phyloP scores from a whole-genome alignment of 1,140 invertebrate genomes.

The Heliconius congener region DNA sequence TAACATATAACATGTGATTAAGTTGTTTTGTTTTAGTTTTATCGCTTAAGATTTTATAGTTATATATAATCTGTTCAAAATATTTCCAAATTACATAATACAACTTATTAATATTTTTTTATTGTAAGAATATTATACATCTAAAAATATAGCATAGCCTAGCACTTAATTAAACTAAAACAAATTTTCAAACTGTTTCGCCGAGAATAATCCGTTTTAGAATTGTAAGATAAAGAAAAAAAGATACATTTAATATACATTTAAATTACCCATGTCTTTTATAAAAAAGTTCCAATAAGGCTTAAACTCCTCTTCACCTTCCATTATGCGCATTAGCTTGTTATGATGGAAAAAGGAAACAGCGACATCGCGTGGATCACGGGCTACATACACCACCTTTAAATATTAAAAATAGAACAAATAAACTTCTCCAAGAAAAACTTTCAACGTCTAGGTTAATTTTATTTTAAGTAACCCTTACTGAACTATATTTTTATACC shows the following conservation, averaged over 20 bases:
- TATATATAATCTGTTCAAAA: too few relatives aligned
- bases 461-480: not conserved
- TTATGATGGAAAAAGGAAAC: conserved; percentile 91
- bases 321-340: conserved; percentile 84
- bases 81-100: too few relatives aligned
- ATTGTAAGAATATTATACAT: too few relatives aligned
- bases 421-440: not conserved
- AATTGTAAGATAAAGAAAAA: too few relatives aligned
- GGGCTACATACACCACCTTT: conserved; percentile 85
- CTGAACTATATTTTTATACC: conserved; percentile 36
- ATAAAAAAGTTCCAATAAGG: conserved; percentile 88
- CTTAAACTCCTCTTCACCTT: conserved; percentile 85
- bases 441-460: not conserved
- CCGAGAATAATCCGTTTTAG: too few relatives aligned
- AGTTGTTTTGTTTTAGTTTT: not conserved
- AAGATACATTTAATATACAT: not conserved
- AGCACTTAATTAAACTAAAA: too few relatives aligned
- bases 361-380: conserved; percentile 92
- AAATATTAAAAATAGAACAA: not conserved
- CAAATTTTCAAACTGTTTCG: too few relatives aligned
- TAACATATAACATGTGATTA: not conserved
- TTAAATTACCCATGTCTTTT: conserved; percentile 83
- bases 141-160: too few relatives aligned
- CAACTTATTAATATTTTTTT: too few relatives aligned
- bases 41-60: not conserved